Percentiles rank a stretch among this genome's conserved stretches.
Conservation (phyloP, 2,888 invertebrate genomes). For the Agrotis puta region DNA sequence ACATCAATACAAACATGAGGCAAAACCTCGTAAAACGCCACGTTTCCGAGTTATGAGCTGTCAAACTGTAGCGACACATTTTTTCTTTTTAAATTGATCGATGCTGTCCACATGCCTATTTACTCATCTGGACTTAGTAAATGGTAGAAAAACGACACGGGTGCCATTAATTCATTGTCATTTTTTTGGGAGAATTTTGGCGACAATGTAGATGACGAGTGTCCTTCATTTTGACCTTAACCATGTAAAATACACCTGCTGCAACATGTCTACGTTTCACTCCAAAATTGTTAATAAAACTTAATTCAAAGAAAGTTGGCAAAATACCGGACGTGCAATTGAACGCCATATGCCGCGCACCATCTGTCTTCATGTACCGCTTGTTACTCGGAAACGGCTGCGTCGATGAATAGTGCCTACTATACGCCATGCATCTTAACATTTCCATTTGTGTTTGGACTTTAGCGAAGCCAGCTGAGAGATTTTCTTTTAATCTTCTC, state of each 20-base stretch:
- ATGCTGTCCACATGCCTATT: neutral
- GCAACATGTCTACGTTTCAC: neutral
- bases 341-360: slow-evolving; percentile 51
- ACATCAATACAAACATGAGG: too few relatives aligned
- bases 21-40: too few relatives aligned
- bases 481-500: too few relatives aligned
- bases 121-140: neutral
- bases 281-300: slow-evolving; percentile 15
- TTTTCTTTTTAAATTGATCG: too few relatives aligned
- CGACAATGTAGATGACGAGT: neutral
- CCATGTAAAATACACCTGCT: slow-evolving; percentile 6
- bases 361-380: slow-evolving; percentile 54
- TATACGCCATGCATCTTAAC: slow-evolving; percentile 25
- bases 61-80: too few relatives aligned
- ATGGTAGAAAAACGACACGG: neutral
- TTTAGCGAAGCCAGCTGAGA: too few relatives aligned
- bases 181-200: too few relatives aligned
- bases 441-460: neutral
- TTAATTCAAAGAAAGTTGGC: slow-evolving; percentile 42
- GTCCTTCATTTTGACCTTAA: neutral
- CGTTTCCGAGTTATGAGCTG: too few relatives aligned
- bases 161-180: too few relatives aligned
- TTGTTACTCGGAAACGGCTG: slow-evolving; percentile 56
- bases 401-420: slow-evolving; percentile 23
- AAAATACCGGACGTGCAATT: slow-evolving; percentile 53